Base-by-base conservation (phyloP, 1,140 invertebrate species). In the Macrotrachela quadricornifera region DNA sequence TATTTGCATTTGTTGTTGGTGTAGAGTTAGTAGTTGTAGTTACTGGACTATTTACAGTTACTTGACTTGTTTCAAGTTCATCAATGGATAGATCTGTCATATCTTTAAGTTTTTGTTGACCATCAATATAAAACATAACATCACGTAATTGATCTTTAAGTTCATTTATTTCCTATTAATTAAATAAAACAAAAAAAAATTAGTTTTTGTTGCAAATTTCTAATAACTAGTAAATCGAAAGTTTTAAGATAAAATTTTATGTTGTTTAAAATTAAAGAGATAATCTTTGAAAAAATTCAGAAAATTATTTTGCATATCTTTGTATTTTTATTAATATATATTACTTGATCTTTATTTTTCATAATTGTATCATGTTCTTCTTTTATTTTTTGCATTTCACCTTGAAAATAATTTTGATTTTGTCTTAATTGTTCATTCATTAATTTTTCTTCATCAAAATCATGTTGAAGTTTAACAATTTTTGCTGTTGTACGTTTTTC, bases 101-200 rank as follows among this genome's bases (percentile, higher is more conserved):
- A 16, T 62, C 58, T 11, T 66, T 55, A 9, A 75, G 53, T 59
- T 71, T 69, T 10, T 80, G 74, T 62, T 83, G 80, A 11, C 85
- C 86, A 60, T 94, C 85, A 50, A 96, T 75, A 65, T 81, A 91
- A 71, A 94, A 88, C 85, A 95, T 91, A 1, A 97, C 72, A 75
- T 96, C 90, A 13, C 83, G 73, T 0, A 95, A 71, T 71, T 96
- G 88, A 58, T 94, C 87, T 59, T 81, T 77, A 11, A 96, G 71
- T 14, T 90, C 85, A 0, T 64, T 55, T 2, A 90, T 74, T 75
- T 90, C 81, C 74, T 61, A 45, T 54, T 44, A 46, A n/a, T n/a
- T n/a, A n/a, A n/a, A n/a, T n/a, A n/a, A n/a, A n/a, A n/a, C n/a
- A n/a, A n/a, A n/a, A n/a, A n/a, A n/a, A n/a, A n/a, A n/a, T n/a